Conservation (phyloP, 2,888 invertebrate genomes). For the Odontocolon sp. region DNA sequence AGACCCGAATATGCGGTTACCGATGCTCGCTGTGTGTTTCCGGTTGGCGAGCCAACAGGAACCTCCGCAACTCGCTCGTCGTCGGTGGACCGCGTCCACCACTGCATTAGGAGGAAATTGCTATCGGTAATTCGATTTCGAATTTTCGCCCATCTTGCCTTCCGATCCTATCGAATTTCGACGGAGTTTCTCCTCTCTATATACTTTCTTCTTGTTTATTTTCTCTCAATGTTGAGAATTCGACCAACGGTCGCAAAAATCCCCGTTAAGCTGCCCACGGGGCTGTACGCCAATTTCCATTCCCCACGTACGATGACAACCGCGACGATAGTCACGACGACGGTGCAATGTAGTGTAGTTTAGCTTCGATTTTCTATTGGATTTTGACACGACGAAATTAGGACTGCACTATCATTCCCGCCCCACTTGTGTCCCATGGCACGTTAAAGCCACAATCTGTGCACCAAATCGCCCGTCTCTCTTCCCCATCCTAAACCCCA, state of each 20-base stretch:
- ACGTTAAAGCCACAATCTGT: slow-evolving; percentile 49
- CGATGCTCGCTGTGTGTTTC: slow-evolving; percentile 54
- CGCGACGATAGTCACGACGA: no score
- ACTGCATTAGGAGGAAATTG: slow-evolving; percentile 73
- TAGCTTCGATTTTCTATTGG: slow-evolving; percentile 30
- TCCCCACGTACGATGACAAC: slow-evolving; percentile 17
- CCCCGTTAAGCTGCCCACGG: slow-evolving; percentile 29
- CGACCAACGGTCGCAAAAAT: slow-evolving; percentile 29
- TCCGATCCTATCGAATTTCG: slow-evolving; percentile 36
- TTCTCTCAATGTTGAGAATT: slow-evolving; percentile 25
- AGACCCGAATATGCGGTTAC: neutral
- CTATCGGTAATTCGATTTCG: slow-evolving; percentile 69
- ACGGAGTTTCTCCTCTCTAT: slow-evolving; percentile 34
- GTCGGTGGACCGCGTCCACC: slow-evolving; percentile 35
- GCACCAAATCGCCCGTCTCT: slow-evolving; percentile 44
- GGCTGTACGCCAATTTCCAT: slow-evolving; percentile 27
- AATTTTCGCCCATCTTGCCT: slow-evolving; percentile 59
- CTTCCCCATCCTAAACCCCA: no score
- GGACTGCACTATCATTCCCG: slow-evolving; percentile 28
- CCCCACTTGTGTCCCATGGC: slow-evolving; percentile 29
- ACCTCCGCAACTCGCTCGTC: neutral
- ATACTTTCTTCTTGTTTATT: neutral
- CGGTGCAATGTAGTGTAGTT: neutral
- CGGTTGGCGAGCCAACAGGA: slow-evolving; percentile 47
- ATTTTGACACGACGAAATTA: slow-evolving; percentile 44